A percentile compares a stretch with the other conserved stretches of the same genome.
Evolutionary conservation across 2,888 invertebrate species (phyloP).

Genomic region (Thymelicus sylvestris): DNA sequence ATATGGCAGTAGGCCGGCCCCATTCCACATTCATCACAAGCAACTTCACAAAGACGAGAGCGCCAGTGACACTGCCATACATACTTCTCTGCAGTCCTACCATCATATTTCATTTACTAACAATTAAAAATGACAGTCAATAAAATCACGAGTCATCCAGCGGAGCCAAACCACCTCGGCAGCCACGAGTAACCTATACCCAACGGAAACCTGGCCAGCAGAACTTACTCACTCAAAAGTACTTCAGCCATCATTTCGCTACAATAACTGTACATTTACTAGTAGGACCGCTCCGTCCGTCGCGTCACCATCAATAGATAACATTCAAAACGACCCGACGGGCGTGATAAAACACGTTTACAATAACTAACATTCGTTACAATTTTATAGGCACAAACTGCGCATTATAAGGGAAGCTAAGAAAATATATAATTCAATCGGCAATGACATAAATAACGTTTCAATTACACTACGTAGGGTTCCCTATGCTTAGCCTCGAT

Average conservation of each 20-base stretch:
- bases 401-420: slow-evolving; percentile 72
- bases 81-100: slow-evolving; percentile 69
- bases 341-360: slow-evolving; percentile 63
- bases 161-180: slow-evolving; percentile 49
- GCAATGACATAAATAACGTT: slow-evolving; percentile 68
- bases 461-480: slow-evolving; percentile 66
- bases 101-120: slow-evolving; percentile 71
- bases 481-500: slow-evolving; percentile 61
- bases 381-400: slow-evolving; percentile 73
- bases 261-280: slow-evolving; percentile 45
- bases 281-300: slow-evolving; percentile 70
- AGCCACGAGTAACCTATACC: slow-evolving; percentile 38
- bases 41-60: slow-evolving; percentile 40
- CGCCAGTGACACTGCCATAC: slow-evolving; percentile 54
- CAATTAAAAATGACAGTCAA: slow-evolving; percentile 72
- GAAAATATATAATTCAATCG: slow-evolving; percentile 71
- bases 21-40: slow-evolving; percentile 42
- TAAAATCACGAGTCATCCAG: slow-evolving; percentile 60
- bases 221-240: slow-evolving; percentile 48
- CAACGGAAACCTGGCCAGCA: slow-evolving; percentile 58
- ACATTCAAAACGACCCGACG: slow-evolving; percentile 62
- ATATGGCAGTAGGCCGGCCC: slow-evolving; percentile 50
- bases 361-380: slow-evolving; percentile 65
- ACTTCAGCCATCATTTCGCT: slow-evolving; percentile 37
- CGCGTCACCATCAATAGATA: slow-evolving; percentile 58